Percentiles rank a stretch among this genome's conserved stretches.
Conservation (phyloP, 2,888 invertebrate species). For the Dryadula phaetusa region DNA sequence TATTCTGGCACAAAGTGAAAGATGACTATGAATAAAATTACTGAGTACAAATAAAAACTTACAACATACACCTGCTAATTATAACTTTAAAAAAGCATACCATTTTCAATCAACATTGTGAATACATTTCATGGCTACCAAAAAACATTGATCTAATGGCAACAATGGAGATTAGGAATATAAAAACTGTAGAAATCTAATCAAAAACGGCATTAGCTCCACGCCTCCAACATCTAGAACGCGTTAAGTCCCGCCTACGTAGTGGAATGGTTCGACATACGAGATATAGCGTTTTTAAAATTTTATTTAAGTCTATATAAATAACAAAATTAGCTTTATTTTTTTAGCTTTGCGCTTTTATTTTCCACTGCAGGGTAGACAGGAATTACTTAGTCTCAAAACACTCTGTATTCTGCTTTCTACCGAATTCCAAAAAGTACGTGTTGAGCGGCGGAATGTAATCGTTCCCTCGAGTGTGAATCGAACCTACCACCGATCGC, state of each 20-base stretch:
- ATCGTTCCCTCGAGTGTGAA: no score
- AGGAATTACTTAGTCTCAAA: no score
- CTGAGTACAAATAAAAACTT: not conserved
- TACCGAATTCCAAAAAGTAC: no score
- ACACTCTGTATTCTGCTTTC: no score
- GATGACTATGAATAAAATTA: not conserved
- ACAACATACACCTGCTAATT: slow-evolving; percentile 23
- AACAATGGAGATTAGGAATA: slow-evolving; percentile 68
- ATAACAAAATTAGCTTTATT: no score
- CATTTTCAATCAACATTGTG: slow-evolving; percentile 49
- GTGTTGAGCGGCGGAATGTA: no score
- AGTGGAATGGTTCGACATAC: slow-evolving; percentile 46
- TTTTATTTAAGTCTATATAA: no score
- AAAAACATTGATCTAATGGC: slow-evolving; percentile 50
- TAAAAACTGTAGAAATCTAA: slow-evolving; percentile 75
- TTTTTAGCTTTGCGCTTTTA: no score
- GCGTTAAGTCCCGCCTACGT: slow-evolving; percentile 60
- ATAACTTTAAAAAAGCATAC: slow-evolving; percentile 26
- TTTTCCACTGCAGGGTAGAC: no score
- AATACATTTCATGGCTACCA: slow-evolving; percentile 51
- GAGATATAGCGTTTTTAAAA: slow-evolving; percentile 49
- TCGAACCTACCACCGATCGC: no score
- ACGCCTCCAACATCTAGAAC: slow-evolving; percentile 63
- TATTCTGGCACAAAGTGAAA: no score
- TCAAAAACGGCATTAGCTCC: slow-evolving; percentile 69